Conservation (phyloP, 2,113 vertebrate species). For the Peromyscus leucopus region DNA sequence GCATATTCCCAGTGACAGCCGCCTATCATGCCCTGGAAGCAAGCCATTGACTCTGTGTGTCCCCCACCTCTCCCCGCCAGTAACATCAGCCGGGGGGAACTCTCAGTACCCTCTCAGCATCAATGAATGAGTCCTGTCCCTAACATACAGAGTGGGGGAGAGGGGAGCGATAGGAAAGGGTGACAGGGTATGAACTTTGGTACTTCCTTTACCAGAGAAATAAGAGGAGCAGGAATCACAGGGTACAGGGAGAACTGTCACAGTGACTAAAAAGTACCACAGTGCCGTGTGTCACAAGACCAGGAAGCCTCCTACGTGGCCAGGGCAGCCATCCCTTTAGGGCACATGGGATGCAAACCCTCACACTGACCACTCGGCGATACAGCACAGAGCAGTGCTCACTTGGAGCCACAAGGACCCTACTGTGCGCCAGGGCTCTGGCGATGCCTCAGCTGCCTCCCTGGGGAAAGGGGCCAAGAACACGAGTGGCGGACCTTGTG, state of each 20-base stretch:
- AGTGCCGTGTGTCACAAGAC: background rate
- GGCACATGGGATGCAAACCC: background rate
- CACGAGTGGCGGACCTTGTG: no score
- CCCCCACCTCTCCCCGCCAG: no score
- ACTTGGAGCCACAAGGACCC: background rate
- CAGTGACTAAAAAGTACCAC: background rate
- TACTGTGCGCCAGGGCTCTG: background rate
- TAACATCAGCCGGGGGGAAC: background rate
- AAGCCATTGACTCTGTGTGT: background rate
- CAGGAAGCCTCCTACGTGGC: background rate
- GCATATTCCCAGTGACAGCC: background rate
- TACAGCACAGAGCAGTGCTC: background rate
- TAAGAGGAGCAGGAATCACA: background rate
- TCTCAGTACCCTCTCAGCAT: background rate
- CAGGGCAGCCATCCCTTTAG: background rate
- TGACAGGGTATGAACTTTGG: background rate
- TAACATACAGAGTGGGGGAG: background rate
- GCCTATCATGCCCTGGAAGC: background rate
- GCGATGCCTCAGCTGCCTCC: background rate
- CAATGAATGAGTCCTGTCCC: no score
- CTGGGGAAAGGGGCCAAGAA: background rate
- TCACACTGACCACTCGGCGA: no score
- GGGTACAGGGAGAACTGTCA: fast-evolving
- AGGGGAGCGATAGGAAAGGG: no score
- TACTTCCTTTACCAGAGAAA: background rate